These are phyloP conservation scores for Sceliomorpha sp. DNA, from an alignment of 2,888 invertebrate genomes.

Conservation along the genomic window DNA sequence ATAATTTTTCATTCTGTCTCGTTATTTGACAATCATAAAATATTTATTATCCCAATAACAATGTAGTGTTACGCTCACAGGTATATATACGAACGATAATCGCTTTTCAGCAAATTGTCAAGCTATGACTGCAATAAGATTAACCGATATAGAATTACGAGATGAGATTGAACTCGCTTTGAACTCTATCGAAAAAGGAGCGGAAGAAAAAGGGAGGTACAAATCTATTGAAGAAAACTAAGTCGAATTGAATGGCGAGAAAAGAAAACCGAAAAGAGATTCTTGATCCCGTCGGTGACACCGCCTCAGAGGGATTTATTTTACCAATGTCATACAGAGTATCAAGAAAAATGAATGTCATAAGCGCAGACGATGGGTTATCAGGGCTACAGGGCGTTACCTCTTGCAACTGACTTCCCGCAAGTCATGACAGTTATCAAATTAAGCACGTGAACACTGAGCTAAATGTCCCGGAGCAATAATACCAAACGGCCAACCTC, in stretches of 20 bases:
- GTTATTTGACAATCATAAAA: too few relatives aligned
- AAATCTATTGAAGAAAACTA: slow-evolving; percentile 21
- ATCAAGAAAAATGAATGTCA: slow-evolving; percentile 20
- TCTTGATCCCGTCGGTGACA: background rate
- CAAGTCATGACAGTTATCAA: slow-evolving; percentile 25
- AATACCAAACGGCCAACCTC: slow-evolving; percentile 13
- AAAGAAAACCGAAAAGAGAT: slow-evolving; percentile 13
- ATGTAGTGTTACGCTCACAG: too few relatives aligned
- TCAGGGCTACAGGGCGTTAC: slow-evolving; percentile 14
- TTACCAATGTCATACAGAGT: slow-evolving; percentile 14
- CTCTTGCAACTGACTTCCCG: slow-evolving; percentile 9
- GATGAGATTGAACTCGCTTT: slow-evolving; percentile 15
- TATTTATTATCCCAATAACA: too few relatives aligned
- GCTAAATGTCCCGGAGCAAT: slow-evolving; percentile 15
- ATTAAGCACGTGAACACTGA: slow-evolving; percentile 16
- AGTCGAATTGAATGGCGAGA: slow-evolving; percentile 13
- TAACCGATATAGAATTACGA: slow-evolving; percentile 16
- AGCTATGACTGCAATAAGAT: slow-evolving; percentile 18
- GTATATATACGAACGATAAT: slow-evolving; percentile 3
- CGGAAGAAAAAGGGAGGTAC: slow-evolving; percentile 11
- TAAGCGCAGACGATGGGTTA: slow-evolving; percentile 14
- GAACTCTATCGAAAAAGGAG: slow-evolving; percentile 13
- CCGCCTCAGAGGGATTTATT: slow-evolving; percentile 15
- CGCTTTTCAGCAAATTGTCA: slow-evolving; percentile 17
- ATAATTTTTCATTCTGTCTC: too few relatives aligned